Conservation (phyloP, 2,113 vertebrate species). For the Lasiurus borealis region DNA sequence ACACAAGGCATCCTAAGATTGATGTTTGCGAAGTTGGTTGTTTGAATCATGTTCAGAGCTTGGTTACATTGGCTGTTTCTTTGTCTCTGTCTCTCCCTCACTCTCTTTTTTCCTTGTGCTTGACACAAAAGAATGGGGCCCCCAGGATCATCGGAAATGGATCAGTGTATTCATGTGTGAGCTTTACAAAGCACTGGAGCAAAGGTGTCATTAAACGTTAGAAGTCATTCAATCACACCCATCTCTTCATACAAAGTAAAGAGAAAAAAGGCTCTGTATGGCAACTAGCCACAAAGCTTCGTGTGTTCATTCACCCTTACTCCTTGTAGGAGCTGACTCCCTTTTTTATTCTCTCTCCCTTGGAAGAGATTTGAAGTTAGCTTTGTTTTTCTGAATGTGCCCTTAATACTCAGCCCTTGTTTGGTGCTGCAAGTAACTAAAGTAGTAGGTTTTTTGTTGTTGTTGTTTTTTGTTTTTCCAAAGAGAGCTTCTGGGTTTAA, state of each 20-base stretch:
- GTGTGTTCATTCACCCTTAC: background rate
- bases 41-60: constrained; percentile 73
- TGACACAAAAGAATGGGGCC: constrained; percentile 69
- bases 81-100: constrained; percentile 65
- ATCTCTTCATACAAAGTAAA: constrained; percentile 51
- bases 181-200: constrained; percentile 71
- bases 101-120: constrained; percentile 72
- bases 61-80: constrained; percentile 63
- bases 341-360: constrained; percentile 26
- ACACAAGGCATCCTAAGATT: constrained; percentile 59
- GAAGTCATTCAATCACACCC: constrained; percentile 70
- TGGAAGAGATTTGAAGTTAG: constrained; percentile 18
- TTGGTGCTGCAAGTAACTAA: constrained; percentile 57
- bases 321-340: background rate
- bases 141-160: constrained; percentile 70
- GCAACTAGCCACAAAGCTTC: background rate
- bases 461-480: too few species aligned
- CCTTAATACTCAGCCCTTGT: background rate
- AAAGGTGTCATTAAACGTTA: constrained; percentile 77
- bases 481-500: constrained; percentile 49
- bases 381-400: constrained; percentile 26
- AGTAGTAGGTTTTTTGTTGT: constrained; percentile 9
- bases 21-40: constrained; percentile 74
- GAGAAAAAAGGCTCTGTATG: background rate
- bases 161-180: constrained; percentile 71